phyloP scores from a whole-genome alignment of 2,113 vertebrate genomes.

The Psephotus haematonotus region DNA sequence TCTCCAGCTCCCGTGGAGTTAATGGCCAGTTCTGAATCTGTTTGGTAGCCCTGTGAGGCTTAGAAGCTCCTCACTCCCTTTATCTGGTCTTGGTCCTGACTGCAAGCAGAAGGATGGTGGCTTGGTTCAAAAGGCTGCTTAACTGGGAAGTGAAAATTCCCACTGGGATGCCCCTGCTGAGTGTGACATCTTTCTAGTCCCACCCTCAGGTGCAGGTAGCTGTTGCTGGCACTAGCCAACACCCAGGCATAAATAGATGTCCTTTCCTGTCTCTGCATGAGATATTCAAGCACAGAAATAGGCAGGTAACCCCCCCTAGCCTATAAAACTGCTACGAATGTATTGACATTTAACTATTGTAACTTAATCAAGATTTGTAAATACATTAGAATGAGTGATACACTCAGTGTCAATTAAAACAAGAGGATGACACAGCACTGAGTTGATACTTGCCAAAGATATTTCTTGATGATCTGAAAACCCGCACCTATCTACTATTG shows the following conservation, averaged over 20 bases:
- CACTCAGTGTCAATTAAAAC: conserved; percentile 46
- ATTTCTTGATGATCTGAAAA: conserved; percentile 45
- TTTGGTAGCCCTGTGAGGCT: background rate
- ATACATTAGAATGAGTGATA: conserved; percentile 1
- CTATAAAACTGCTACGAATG: conserved; percentile 19
- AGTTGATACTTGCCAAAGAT: conserved; percentile 30
- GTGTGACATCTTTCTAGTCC: background rate
- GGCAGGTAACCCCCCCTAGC: conserved; percentile 28
- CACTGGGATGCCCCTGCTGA: background rate
- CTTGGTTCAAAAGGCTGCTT: background rate
- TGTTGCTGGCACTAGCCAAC: background rate
- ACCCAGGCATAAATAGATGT: background rate
- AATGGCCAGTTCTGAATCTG: background rate
- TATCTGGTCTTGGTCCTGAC: background rate
- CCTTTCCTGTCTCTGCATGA: conserved; percentile 6
- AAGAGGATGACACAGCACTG: conserved; percentile 51
- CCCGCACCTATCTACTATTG: conserved; percentile 26
- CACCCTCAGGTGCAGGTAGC: background rate
- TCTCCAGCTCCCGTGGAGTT: background rate
- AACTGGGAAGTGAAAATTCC: background rate
- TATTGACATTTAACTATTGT: conserved; percentile 58
- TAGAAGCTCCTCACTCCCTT: background rate
- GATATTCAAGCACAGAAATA: conserved; percentile 19
- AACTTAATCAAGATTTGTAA: conserved; percentile 50
- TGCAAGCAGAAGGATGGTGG: background rate